Base-by-base conservation (phyloP, 2,113 vertebrate species). In the Gobius niger region DNA sequence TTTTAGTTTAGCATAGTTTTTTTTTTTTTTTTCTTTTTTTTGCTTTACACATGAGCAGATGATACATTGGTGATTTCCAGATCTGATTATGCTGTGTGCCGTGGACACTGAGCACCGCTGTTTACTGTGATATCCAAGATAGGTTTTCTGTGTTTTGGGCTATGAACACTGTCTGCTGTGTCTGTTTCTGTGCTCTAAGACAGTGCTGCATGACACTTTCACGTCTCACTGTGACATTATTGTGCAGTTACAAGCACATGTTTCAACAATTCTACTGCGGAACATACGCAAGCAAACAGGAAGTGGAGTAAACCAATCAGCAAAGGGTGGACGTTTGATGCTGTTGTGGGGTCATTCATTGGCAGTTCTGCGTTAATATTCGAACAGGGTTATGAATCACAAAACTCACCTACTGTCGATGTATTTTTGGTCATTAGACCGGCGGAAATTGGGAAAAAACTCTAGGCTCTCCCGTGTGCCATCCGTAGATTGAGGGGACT, bases 171-270 rank as follows among this genome's bases (percentile, higher is more conserved):
- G 16, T 63, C 44, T 47, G 47, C 75, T 62, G 79, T 72, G 67
- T 34, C 11, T 50, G 44, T 67, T 56, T 14, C 44, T 67, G 63
- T 13, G 7, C 1, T 70, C 24, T 53, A 46, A 49, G 47, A 51
- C 18, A 64, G 44, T 73, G 60, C 68, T 65, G 73, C 67, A 10
- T 18, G 47, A 75, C 49, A 56, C 49, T 54, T 34, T 59, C 63
- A 60, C 64, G 47, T 57, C 54, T 84, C 79, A 82, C 79, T 84
- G 82, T 87, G 86, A 86, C 73, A 24, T 61, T 44, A 47, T 50
- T 10, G 49, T 40, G 34, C 24, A 41, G 16, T 18, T 42, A 46
- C 15, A 44, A 53, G 16, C 14, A 47, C 12, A 12, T 11, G 10
- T 13, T 34, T 34, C 3, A 34, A 34, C 24, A 34, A 34, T 34